Evolutionary conservation across 2,888 invertebrate genomes (phyloP), one percentile per base, ranked within the genome.

Genomic region (Lucinisca nassula): DNA sequence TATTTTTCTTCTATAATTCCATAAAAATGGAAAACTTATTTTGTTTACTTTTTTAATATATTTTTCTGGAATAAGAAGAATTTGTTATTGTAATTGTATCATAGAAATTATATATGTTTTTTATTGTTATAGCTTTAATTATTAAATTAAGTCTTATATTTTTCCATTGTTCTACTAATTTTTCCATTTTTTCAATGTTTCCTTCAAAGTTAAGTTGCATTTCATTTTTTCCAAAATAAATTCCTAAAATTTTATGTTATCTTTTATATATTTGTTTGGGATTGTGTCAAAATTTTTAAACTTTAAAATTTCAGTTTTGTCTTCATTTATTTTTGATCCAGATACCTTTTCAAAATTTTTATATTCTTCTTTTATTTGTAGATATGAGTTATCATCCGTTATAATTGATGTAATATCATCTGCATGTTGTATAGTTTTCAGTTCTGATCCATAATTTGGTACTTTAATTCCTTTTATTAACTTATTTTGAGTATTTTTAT

Each of bases 311-410:
- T 72, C 32, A 10, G 72, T 49, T 79, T 79, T 79, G 2, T 72
- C 12, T 27, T 67, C 45, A 51, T 79, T 79, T 79, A 79, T 70
- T 79, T 79, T 79, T 35, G 79, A 70, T 21, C 79, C 79, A 21
- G 72, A 79, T 21, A 72, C 79, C 21, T 70, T 32, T 0, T 51
- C 30, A 72, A 51, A 75, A 12, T 45, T 61, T 32, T 40, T 45
- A 21, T 37, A 32, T 75, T 81, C 61, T 24, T 58, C 32, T 10
- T 51, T 45, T 0, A 75, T 21, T 45, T 58, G 8, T 1, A 35
- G 3, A 2, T 45, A 82, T 45, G 55, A 74, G 17, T 4, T 17
- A 35, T 30, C 17, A 27, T 12, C 32, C 30, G 38, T 61, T 17
- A 40, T 81, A 40, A 81, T 49, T 30, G 24, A 24, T 21, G 79